Percentiles rank a stretch among this genome's conserved stretches.
Conservation (phyloP, 2,113 vertebrate genomes). For the Amblyopsis rosae region DNA sequence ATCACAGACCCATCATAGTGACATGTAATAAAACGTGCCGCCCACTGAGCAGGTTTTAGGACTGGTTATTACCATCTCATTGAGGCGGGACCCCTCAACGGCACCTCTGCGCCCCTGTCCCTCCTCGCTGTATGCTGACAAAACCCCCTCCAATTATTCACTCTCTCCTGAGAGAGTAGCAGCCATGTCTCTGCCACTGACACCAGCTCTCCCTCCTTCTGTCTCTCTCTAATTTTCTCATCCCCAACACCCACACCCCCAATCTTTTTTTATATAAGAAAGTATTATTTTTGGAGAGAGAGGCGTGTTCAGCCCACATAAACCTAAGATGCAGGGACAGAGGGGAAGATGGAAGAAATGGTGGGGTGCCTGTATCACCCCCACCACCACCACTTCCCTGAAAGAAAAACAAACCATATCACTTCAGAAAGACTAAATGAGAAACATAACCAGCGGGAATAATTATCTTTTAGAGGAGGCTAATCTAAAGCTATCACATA, state of each 20-base stretch:
- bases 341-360: slow-evolving; percentile 18
- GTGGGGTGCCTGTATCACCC: slow-evolving; percentile 22
- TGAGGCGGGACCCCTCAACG: slow-evolving; percentile 46
- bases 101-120: slow-evolving; percentile 38
- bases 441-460: slow-evolving; percentile 53
- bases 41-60: slow-evolving; percentile 38
- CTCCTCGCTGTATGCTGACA: slow-evolving; percentile 45
- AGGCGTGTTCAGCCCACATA: slow-evolving; percentile 9
- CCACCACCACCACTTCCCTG: not conserved
- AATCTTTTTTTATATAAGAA: too few species aligned
- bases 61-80: slow-evolving; percentile 55
- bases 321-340: slow-evolving; percentile 24
- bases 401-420: slow-evolving; percentile 43
- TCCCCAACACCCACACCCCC: slow-evolving; percentile 5
- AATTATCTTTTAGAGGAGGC: slow-evolving; percentile 48
- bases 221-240: not conserved
- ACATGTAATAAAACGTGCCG: slow-evolving; percentile 37
- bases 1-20: slow-evolving; percentile 57
- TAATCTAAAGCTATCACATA: slow-evolving; percentile 61
- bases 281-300: too few species aligned
- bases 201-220: slow-evolving; percentile 29
- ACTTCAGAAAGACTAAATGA: slow-evolving; percentile 32
- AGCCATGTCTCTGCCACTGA: slow-evolving; percentile 35
- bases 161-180: slow-evolving; percentile 44
- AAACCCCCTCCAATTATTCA: slow-evolving; percentile 69